Percentiles rank a stretch among this genome's conserved stretches.
phyloP scores from a whole-genome alignment of 2,113 vertebrate genomes.

The Cepphus grylle region DNA sequence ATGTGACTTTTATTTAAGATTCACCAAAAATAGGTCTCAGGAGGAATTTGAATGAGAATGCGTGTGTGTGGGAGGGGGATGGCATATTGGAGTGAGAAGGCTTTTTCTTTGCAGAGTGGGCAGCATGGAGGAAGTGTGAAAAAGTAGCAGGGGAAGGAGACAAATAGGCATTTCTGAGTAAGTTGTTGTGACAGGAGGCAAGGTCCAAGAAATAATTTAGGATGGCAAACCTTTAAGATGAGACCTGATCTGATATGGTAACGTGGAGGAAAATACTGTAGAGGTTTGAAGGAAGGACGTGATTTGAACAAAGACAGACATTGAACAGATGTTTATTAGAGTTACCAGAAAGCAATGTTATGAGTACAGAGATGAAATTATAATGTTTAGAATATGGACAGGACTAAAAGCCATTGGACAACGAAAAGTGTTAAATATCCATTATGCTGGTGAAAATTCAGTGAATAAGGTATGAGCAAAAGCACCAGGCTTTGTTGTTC shows the following conservation, averaged over 20 bases:
- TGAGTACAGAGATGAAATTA: not conserved
- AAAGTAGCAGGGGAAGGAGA: not conserved
- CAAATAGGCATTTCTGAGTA: slow-evolving; percentile 44
- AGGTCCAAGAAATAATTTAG: slow-evolving; percentile 25
- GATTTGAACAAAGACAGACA: not conserved
- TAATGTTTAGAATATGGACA: not conserved
- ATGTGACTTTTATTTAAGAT: not conserved
- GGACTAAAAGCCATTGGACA: not conserved
- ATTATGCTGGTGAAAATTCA: not conserved
- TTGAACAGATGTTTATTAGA: not conserved
- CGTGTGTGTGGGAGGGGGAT: not conserved
- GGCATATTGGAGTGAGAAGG: slow-evolving; percentile 28
- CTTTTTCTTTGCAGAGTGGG: slow-evolving; percentile 32
- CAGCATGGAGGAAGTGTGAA: slow-evolving; percentile 49
- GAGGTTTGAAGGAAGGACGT: not conserved
- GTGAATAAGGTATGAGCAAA: not conserved
- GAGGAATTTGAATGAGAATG: slow-evolving; percentile 36
- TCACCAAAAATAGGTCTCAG: not conserved
- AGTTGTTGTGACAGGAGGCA: slow-evolving; percentile 9
- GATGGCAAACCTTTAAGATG: not conserved
- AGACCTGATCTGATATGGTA: not conserved
- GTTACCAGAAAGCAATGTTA: not conserved
- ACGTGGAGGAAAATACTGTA: not conserved
- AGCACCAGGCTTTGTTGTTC: not conserved
- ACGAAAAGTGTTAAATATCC: not conserved